phyloP scores from a whole-genome alignment of 37 sponge, comb jelly and placozoan species.

The Beroe forskalii region DNA sequence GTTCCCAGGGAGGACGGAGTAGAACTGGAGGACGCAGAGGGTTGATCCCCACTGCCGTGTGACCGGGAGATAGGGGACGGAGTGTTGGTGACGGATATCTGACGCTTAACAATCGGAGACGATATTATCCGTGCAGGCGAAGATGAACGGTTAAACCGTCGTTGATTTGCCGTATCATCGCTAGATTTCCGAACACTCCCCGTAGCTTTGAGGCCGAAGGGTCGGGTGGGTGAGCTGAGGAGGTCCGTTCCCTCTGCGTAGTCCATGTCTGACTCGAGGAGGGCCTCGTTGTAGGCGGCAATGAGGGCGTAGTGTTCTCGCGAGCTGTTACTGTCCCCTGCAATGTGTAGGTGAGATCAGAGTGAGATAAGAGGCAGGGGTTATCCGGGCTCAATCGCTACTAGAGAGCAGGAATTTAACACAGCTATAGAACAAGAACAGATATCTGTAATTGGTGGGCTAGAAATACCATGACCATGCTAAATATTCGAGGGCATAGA shows the following conservation, averaged over 20 bases:
- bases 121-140: not conserved
- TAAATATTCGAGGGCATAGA: no score
- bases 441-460: no score
- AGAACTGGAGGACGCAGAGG: no score
- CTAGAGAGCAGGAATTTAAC: no score
- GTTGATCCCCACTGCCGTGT: no score
- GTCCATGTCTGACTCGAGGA: constrained; percentile 12
- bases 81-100: no score
- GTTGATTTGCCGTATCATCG: constrained; percentile 2
- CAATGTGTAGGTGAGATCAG: not conserved
- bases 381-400: no score
- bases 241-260: not conserved
- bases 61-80: not conserved
- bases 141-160: not conserved
- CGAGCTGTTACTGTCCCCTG: not conserved
- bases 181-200: constrained; percentile 5
- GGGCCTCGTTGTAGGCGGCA: constrained; percentile 61
- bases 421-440: no score
- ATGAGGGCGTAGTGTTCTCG: constrained; percentile 48
- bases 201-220: constrained; percentile 7
- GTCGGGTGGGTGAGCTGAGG: not conserved
- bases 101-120: not conserved
- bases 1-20: no score
- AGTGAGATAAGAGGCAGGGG: no score
- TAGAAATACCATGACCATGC: no score